phyloP scores from a whole-genome alignment of 2,797 vertebrate genomes.

The Sebastes minor region DNA sequence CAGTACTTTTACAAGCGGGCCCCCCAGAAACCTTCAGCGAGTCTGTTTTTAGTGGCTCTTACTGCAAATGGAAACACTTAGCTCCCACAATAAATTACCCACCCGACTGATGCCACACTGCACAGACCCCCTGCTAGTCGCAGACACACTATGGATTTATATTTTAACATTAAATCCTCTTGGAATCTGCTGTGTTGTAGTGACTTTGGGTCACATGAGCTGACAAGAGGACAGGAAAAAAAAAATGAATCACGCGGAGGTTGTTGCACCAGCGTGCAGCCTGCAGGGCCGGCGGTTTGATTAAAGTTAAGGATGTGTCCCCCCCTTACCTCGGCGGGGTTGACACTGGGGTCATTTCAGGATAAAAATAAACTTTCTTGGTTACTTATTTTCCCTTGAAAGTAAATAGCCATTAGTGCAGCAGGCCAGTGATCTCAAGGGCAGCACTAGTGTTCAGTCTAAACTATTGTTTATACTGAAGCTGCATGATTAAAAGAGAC shows the following conservation, averaged over 20 bases:
- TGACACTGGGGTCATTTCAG: constrained; percentile 64
- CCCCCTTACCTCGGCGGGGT: constrained; percentile 38
- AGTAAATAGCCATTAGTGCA: constrained; percentile 76
- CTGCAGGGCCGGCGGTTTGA: constrained; percentile 52
- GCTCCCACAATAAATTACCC: constrained; percentile 82
- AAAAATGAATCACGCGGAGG: constrained; percentile 41
- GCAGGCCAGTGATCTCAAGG: constrained; percentile 72
- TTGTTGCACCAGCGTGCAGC: constrained; percentile 57
- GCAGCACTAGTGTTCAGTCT: constrained; percentile 45
- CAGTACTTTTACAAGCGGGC: constrained; percentile 78
- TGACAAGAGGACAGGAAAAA: constrained; percentile 38
- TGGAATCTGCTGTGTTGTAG: constrained; percentile 28
- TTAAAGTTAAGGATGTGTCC: constrained; percentile 60
- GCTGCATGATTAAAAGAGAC: constrained; percentile 69
- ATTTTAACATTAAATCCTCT: constrained; percentile 48
- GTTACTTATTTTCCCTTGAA: constrained; percentile 70
- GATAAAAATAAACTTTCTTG: constrained; percentile 73
- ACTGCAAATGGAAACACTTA: constrained; percentile 85
- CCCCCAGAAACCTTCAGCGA: constrained; percentile 80
- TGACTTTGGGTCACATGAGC: constrained; percentile 48
- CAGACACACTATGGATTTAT: constrained; percentile 53
- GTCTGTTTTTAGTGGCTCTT: constrained; percentile 83
- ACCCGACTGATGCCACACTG: constrained; percentile 72
- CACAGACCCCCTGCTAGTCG: constrained; percentile 61
- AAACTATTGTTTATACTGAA: constrained; percentile 66